These are phyloP conservation scores for Cheilosia vernalis DNA, from an alignment of 2,888 invertebrate species.

Conservation along the genomic window DNA sequence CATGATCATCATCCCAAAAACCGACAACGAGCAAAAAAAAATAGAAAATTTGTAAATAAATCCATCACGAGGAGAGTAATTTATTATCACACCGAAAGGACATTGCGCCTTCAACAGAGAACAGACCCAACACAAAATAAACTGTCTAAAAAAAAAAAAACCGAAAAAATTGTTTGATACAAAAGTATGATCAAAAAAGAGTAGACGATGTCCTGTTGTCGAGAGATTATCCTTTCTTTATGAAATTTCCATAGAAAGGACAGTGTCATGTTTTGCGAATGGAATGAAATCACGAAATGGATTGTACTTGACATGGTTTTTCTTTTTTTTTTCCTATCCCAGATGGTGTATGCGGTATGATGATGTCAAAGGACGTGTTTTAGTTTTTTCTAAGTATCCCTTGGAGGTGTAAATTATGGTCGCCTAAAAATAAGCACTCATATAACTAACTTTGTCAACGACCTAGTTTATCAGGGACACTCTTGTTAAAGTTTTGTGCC, in stretches of 20 bases:
- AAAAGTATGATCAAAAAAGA: constrained; percentile 26
- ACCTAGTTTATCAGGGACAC: constrained; percentile 54
- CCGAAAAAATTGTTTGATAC: constrained; percentile 16
- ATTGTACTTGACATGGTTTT: constrained; percentile 68
- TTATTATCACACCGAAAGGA: constrained; percentile 68
- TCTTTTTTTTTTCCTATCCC: neutral
- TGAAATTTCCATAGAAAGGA: constrained; percentile 54
- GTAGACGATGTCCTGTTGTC: constrained; percentile 55
- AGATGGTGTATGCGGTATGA: constrained; percentile 45
- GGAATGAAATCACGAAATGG: constrained; percentile 47
- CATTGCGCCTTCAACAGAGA: constrained; percentile 41
- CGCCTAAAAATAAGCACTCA: constrained; percentile 2
- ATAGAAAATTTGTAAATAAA: constrained; percentile 61
- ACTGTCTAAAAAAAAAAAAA: constrained; percentile 33
- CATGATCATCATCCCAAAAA: constrained; percentile 43
- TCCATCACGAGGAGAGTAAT: constrained; percentile 66
- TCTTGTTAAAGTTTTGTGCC: constrained; percentile 28
- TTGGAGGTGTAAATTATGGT: constrained; percentile 58
- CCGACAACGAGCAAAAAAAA: constrained; percentile 14
- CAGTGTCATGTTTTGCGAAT: constrained; percentile 14
- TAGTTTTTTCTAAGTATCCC: neutral
- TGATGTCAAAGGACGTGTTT: constrained; percentile 39
- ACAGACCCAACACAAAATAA: constrained; percentile 12
- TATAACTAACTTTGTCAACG: constrained; percentile 43
- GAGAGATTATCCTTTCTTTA: constrained; percentile 57